Evolutionary conservation across 2,113 vertebrate species (phyloP).

Genomic region (Chaetorhynchus papuensis): DNA sequence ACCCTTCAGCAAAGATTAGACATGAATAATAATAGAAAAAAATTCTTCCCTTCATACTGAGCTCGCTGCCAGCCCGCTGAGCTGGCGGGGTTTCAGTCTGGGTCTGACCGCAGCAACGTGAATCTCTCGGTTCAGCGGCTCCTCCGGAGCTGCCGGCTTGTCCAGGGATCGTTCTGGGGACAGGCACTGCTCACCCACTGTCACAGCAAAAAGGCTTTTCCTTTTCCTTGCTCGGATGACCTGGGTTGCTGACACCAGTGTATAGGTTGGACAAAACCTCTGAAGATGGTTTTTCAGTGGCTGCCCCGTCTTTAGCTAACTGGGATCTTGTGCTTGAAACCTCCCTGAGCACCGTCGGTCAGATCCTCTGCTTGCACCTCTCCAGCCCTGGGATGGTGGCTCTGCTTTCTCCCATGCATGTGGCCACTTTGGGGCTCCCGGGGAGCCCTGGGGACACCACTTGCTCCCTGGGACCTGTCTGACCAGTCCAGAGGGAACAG

Average conservation of each 20-base stretch:
- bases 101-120: not conserved
- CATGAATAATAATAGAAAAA: not conserved
- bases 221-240: not conserved
- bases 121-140: not conserved
- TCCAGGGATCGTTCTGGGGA: not conserved
- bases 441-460: not conserved
- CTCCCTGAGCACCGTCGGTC: fast-evolving
- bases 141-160: not conserved
- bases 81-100: not conserved
- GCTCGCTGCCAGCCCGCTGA: fast-evolving
- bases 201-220: not conserved
- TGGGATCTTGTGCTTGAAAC: not conserved
- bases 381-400: not conserved
- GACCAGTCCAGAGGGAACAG: not conserved
- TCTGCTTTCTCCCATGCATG: fast-evolving
- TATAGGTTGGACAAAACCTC: fast-evolving
- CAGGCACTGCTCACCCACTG: not conserved
- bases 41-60: not conserved
- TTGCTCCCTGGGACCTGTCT: not conserved
- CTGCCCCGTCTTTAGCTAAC: fast-evolving
- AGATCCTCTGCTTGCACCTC: not conserved
- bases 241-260: not conserved
- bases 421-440: not conserved
- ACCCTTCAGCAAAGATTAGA: conserved; percentile 34
- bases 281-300: fast-evolving